A percentile compares a stretch with the other conserved stretches of the same genome.
Evolutionary conservation across 2,888 invertebrate species (phyloP).

Genomic region (Lepidocyrtoides sp.): DNA sequence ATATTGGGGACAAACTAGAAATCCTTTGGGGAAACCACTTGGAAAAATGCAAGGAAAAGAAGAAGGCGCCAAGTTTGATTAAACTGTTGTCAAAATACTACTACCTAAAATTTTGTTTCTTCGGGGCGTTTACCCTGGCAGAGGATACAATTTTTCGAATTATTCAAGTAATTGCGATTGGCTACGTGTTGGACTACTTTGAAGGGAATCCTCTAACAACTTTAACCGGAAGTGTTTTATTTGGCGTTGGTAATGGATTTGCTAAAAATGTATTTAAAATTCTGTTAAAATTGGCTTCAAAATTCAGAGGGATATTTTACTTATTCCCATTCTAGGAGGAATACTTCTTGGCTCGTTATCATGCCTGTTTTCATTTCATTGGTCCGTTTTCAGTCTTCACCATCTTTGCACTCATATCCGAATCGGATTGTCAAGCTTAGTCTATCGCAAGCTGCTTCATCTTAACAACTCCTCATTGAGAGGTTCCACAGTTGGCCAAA

Average conservation of each 20-base stretch:
- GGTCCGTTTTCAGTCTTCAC: slow-evolving; percentile 65
- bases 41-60: neutral
- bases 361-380: slow-evolving; percentile 62
- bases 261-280: too few species aligned
- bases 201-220: slow-evolving; percentile 34
- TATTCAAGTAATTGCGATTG: slow-evolving; percentile 67
- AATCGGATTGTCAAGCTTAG: slow-evolving; percentile 65
- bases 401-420: slow-evolving; percentile 74
- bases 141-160: slow-evolving; percentile 68
- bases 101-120: slow-evolving; percentile 36
- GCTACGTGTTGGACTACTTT: slow-evolving; percentile 60
- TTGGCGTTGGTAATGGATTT: slow-evolving; percentile 71
- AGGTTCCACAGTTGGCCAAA: slow-evolving; percentile 63
- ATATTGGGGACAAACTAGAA: slow-evolving; percentile 55
- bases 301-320: too few species aligned
- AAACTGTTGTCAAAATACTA: slow-evolving; percentile 42
- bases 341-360: slow-evolving; percentile 57
- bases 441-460: slow-evolving; percentile 69
- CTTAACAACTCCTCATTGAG: slow-evolving; percentile 67
- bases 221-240: slow-evolving; percentile 30
- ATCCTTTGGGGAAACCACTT: slow-evolving; percentile 58
- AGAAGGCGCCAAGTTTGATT: slow-evolving; percentile 55
- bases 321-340: too few species aligned
- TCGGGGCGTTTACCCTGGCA: slow-evolving; percentile 53
- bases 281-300: too few species aligned